phyloP scores from a whole-genome alignment of 2,888 invertebrate species.

The Salticus scenicus region DNA sequence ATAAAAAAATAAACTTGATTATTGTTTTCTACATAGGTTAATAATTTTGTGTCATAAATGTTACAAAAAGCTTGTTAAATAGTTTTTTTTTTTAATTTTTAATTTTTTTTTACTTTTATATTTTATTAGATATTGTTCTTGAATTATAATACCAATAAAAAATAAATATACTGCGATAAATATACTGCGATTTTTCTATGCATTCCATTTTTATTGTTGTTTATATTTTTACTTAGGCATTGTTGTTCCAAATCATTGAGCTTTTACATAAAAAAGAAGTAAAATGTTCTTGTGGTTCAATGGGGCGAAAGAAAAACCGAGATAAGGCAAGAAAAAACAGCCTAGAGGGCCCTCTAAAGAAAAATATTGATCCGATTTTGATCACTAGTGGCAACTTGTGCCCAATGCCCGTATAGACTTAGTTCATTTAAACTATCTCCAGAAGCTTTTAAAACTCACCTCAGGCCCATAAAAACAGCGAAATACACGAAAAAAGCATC shows the following conservation, averaged over 20 bases:
- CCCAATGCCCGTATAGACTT: neutral
- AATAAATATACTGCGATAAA: no score
- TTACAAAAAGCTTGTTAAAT: no score
- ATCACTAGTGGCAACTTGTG: neutral
- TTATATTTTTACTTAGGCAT: neutral
- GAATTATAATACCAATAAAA: no score
- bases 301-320: constrained; percentile 1
- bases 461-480: neutral
- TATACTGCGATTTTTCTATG: no score
- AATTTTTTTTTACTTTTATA: no score
- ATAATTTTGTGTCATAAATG: no score
- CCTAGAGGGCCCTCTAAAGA: neutral
- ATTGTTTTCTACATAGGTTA: no score
- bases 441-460: neutral
- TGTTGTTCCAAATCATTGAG: neutral
- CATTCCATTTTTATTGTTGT: no score
- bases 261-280: neutral
- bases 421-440: neutral
- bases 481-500: neutral
- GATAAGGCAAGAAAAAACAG: neutral
- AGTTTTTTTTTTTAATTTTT: no score
- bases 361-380: neutral
- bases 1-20: no score
- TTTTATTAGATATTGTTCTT: no score
- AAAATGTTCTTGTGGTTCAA: neutral